Conservation (phyloP, 2,797 vertebrate genomes). For the Melanotaenia nigrans region DNA sequence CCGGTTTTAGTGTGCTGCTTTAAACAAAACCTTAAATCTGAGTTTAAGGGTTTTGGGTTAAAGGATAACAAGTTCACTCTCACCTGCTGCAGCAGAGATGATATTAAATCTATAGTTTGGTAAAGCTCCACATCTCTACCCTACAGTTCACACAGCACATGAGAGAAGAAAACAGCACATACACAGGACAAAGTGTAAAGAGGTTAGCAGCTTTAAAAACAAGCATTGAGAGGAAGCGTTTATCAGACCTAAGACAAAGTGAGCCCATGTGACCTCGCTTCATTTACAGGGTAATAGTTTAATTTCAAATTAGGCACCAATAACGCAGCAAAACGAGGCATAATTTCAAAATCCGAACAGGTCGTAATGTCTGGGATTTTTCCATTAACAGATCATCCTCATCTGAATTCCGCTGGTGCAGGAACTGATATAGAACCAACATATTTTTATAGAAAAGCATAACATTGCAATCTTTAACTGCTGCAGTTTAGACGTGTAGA, state of each 20-base stretch:
- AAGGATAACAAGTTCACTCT: slow-evolving; percentile 27
- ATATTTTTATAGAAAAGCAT: background rate
- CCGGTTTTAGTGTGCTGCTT: background rate
- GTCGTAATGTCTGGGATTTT: background rate
- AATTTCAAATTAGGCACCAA: background rate
- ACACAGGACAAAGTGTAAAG: slow-evolving; percentile 6
- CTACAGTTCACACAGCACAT: slow-evolving; percentile 53
- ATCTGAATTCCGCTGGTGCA: background rate
- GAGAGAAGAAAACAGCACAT: slow-evolving; percentile 29
- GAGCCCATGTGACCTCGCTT: background rate
- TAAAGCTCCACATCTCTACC: slow-evolving; percentile 60
- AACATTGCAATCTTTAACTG: background rate
- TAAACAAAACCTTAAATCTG: background rate
- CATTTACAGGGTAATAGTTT: background rate
- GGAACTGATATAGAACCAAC: background rate
- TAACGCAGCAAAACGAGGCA: background rate
- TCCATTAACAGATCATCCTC: background rate
- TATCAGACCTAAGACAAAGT: background rate
- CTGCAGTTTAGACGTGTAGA: background rate
- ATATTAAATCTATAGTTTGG: slow-evolving; percentile 63
- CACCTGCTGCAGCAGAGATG: slow-evolving; percentile 72
- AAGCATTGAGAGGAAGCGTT: background rate
- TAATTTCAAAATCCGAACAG: background rate
- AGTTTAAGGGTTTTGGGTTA: background rate
- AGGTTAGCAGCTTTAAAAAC: slow-evolving; percentile 7